Conservation (phyloP, 2,113 vertebrate genomes). For the Seriola rivoliana region DNA sequence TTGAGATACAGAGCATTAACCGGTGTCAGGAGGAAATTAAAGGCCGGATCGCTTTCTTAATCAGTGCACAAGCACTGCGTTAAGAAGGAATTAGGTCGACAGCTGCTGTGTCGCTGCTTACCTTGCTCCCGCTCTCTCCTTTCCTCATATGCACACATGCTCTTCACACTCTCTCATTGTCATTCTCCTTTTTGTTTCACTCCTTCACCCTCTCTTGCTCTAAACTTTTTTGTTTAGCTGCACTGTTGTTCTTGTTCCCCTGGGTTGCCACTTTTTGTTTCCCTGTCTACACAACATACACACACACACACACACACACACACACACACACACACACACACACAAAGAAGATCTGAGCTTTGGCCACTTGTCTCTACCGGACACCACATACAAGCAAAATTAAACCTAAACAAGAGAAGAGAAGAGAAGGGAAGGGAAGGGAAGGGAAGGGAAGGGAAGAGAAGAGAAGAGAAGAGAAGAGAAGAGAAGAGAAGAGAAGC, state of each 20-base stretch:
- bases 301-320: background rate
- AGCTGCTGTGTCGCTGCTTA: slow-evolving; percentile 89
- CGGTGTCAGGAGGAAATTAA: slow-evolving; percentile 95
- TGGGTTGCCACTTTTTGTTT: slow-evolving; percentile 1
- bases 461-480: slow-evolving; percentile 5
- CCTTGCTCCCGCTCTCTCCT: slow-evolving; percentile 76
- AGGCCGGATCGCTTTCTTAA: slow-evolving; percentile 96
- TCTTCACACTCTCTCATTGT: slow-evolving; percentile 43
- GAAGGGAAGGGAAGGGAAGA: slow-evolving; percentile 32
- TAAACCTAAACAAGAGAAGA: slow-evolving; percentile 6
- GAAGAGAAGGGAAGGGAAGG: slow-evolving; percentile 1
- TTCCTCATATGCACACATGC: slow-evolving; percentile 42
- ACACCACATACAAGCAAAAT: slow-evolving; percentile 1
- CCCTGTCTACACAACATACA: background rate
- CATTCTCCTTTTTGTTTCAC: slow-evolving; percentile 41
- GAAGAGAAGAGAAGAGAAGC: slow-evolving; percentile 26
- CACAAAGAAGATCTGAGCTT: background rate
- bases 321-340: background rate
- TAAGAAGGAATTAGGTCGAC: slow-evolving; percentile 95
- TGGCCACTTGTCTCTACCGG: slow-evolving; percentile 1
- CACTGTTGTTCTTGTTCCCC: background rate
- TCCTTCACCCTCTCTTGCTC: slow-evolving; percentile 25
- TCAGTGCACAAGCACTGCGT: slow-evolving; percentile 96
- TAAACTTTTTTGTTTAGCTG: slow-evolving; percentile 10
- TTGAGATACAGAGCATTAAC: slow-evolving; percentile 95